Evolutionary conservation across 1,140 invertebrate species (phyloP).

Genomic region (Bombus polaris): DNA sequence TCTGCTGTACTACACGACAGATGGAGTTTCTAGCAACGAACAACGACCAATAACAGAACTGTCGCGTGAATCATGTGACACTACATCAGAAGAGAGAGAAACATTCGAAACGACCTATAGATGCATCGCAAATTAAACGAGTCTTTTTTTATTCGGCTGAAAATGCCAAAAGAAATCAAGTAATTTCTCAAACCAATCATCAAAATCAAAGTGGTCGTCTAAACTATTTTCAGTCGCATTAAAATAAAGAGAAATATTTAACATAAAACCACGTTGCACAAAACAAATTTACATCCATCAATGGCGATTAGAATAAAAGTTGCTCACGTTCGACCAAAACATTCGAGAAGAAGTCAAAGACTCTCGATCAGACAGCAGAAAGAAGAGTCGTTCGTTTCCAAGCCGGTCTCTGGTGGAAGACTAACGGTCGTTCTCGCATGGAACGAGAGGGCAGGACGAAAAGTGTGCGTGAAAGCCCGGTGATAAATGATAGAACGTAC

Average conservation of each 20-base stretch:
- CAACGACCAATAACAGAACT: neutral
- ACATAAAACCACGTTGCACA: neutral
- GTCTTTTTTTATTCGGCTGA: too few relatives aligned
- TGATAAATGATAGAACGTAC: constrained; percentile 80
- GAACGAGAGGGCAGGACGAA: constrained; percentile 54
- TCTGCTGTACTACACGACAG: neutral
- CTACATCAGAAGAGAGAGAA: neutral
- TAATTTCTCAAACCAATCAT: neutral
- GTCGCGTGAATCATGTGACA: neutral
- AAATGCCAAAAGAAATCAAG: neutral
- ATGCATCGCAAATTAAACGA: neutral
- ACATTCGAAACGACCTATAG: neutral
- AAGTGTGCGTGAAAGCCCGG: constrained; percentile 71
- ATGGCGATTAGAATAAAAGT: neutral
- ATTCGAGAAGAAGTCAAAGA: neutral
- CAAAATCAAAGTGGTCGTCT: neutral
- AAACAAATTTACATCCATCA: too few relatives aligned
- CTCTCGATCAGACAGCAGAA: neutral
- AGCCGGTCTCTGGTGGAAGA: constrained; percentile 15
- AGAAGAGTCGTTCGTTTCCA: constrained; percentile 18
- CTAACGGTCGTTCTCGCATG: constrained; percentile 32
- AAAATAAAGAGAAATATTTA: neutral
- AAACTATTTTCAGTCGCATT: too few relatives aligned
- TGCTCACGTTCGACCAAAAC: neutral
- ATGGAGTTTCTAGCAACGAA: neutral